Percentiles rank a stretch among this genome's conserved stretches.
Conservation (phyloP, 2,797 vertebrate genomes). For the Hippoglossus hippoglossus region DNA sequence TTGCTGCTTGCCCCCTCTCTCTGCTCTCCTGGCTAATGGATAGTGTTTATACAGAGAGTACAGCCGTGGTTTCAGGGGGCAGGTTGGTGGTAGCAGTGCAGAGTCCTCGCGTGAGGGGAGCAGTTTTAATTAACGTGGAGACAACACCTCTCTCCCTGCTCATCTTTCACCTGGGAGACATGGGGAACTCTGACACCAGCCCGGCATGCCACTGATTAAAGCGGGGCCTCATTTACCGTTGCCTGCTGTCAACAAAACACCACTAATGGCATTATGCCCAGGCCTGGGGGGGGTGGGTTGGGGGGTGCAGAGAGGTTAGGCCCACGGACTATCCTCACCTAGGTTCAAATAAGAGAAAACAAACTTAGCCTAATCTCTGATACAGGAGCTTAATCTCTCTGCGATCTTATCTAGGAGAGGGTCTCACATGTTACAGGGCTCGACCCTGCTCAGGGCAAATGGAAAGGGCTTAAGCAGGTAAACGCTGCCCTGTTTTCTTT, state of each 20-base stretch:
- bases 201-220: constrained; percentile 89
- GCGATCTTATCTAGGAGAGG: constrained; percentile 71
- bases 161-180: constrained; percentile 91
- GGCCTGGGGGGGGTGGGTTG: constrained; percentile 73
- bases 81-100: constrained; percentile 57
- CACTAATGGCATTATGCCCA: constrained; percentile 88
- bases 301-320: constrained; percentile 40
- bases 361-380: constrained; percentile 82
- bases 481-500: constrained; percentile 54
- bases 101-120: constrained; percentile 72
- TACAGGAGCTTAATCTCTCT: constrained; percentile 78
- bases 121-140: constrained; percentile 86
- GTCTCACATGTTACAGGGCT: constrained; percentile 59
- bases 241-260: constrained; percentile 88
- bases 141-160: constrained; percentile 84
- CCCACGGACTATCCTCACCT: constrained; percentile 77
- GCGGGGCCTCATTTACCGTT: constrained; percentile 85
- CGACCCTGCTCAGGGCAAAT: constrained; percentile 36
- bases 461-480: constrained; percentile 66
- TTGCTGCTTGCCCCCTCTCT: constrained; percentile 58
- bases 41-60: constrained; percentile 73
- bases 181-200: constrained; percentile 86
- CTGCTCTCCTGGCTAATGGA: constrained; percentile 72
- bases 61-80: constrained; percentile 65
- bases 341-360: constrained; percentile 78